phyloP scores from a whole-genome alignment of 1,140 invertebrate genomes.

The Geopemphigus sp. region DNA sequence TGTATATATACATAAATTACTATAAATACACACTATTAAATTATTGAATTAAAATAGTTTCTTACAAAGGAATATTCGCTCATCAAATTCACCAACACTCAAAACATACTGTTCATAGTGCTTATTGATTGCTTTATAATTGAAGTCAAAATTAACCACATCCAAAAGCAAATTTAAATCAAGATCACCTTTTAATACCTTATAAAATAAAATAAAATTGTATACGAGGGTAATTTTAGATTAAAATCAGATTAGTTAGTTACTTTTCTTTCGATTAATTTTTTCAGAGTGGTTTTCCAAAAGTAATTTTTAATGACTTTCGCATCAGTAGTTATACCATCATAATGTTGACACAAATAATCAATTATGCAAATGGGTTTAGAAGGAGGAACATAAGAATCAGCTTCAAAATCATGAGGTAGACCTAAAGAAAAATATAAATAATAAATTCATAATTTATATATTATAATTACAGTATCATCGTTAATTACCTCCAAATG shows the following conservation, averaged over 20 bases:
- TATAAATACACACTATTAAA: neutral
- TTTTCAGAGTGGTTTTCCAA: slow-evolving; percentile 75
- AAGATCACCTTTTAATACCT: slow-evolving; percentile 63
- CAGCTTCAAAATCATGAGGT: slow-evolving; percentile 68
- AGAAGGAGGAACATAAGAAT: slow-evolving; percentile 65
- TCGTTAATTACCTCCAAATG: slow-evolving; percentile 69
- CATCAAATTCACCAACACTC: slow-evolving; percentile 92
- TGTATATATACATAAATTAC: neutral
- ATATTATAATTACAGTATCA: no score
- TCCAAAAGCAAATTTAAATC: slow-evolving; percentile 71
- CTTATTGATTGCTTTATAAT: slow-evolving; percentile 81
- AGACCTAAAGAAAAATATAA: slow-evolving; percentile 61
- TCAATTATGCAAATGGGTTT: slow-evolving; percentile 81
- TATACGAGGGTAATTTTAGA: neutral
- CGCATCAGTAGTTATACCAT: slow-evolving; percentile 74
- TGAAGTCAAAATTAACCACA: slow-evolving; percentile 70
- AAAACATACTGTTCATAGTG: slow-evolving; percentile 89
- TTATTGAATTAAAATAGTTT: neutral
- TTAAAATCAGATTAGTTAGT: neutral
- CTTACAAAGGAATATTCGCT: slow-evolving; percentile 61
- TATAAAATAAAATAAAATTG: slow-evolving; percentile 11
- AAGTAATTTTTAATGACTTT: slow-evolving; percentile 87
- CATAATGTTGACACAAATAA: slow-evolving; percentile 76
- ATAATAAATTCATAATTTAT: neutral
- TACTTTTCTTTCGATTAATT: slow-evolving; percentile 76